Evolutionary conservation across 2,797 vertebrate species (phyloP), one percentile per base, ranked within the genome.

Genomic region (Sebastes iracundus): DNA sequence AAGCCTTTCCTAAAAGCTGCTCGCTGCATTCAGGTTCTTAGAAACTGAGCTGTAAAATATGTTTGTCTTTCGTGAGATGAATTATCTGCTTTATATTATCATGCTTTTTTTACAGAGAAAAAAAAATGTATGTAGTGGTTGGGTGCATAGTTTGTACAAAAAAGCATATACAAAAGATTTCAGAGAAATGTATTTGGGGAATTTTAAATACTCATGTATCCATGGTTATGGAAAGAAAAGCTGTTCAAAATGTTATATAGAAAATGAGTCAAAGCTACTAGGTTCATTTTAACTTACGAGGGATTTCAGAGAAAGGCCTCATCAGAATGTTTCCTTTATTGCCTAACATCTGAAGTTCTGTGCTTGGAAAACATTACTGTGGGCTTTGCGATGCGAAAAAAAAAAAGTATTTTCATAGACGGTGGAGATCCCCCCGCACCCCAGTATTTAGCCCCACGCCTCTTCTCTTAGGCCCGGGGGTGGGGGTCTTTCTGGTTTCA

Each of bases 401-500:
- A 30, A 87, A 79, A 72, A 58, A 30, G 30, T 52, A 33, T 71
- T 86, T 86, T 91, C 72, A 87, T 66, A 69, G 28, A 73, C 28
- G 22, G 35, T 72, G 91, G 92, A 93, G 92, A 94, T 93, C 85
- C 92, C 93, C 84, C 69, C 60, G 33, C 86, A 61, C 74, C 77
- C n/a, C 61, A 80, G 65, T 77, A 53, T 30, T 28, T 2, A 12
- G 72, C 49, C 89, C 92, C 75, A 93, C 91, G 28, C 80, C 69
- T 88, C 61, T 30, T 61, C 65, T 58, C 28, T 38, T 1, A 13
- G 71, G 12, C 18, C 27, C 5, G 86, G 49, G 85, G 91, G 91
- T 84, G 90, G 92, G 90, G 93, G 91, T 92, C 90, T 91, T 93
- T 92, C 77, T 88, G 76, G 35, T 84, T 87, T 87, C 58, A 68